phyloP scores from a whole-genome alignment of 2,113 vertebrate species.

The Muntiacus reevesi region DNA sequence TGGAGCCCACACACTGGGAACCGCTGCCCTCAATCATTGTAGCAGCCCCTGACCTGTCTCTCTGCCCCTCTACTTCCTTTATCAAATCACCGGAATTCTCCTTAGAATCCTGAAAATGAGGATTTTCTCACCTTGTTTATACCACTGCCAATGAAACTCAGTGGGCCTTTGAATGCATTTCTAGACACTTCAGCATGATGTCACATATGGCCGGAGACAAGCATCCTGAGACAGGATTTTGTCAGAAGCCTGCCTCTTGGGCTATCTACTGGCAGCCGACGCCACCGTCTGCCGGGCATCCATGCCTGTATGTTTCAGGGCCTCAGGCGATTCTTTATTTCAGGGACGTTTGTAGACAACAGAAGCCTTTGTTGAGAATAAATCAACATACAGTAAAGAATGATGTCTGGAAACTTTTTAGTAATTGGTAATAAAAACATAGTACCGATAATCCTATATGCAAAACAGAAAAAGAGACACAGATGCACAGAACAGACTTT shows the following conservation, averaged over 20 bases:
- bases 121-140: neutral
- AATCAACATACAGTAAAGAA: neutral
- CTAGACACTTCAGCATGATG: neutral
- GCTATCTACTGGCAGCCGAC: neutral
- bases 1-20: neutral
- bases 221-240: neutral
- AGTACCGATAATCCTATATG: neutral
- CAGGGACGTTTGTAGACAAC: neutral
- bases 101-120: neutral
- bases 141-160: neutral
- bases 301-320: neutral
- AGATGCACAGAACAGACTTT: too few relatives aligned
- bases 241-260: neutral
- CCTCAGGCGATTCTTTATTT: neutral
- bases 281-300: neutral
- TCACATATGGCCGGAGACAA: neutral
- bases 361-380: neutral
- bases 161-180: neutral
- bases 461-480: too few relatives aligned
- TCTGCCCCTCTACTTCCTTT: neutral
- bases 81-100: neutral
- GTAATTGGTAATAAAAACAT: neutral
- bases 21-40: rapidly evolving
- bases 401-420: neutral
- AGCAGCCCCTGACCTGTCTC: neutral